Evolutionary conservation across 1,140 invertebrate species (phyloP).

Genomic region (Euwallacea fornicatus): DNA sequence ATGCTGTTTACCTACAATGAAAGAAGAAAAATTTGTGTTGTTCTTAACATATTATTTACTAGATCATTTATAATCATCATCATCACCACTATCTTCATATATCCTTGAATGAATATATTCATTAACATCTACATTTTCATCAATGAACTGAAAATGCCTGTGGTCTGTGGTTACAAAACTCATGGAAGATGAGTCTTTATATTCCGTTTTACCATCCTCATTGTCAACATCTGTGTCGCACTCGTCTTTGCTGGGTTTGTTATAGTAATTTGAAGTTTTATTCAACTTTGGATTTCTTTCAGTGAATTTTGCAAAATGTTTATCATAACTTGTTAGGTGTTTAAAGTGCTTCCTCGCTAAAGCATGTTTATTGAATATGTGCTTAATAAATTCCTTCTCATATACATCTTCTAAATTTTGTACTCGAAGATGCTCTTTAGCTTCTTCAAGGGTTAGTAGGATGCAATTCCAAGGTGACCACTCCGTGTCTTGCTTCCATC

Average conservation of each 20-base stretch:
- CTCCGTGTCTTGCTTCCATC: conserved; percentile 61
- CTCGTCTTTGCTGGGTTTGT: conserved; percentile 25
- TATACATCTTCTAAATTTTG: conserved; percentile 58
- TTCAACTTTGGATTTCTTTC: conserved; percentile 34
- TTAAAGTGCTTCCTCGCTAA: conserved; percentile 48
- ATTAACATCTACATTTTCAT: no score
- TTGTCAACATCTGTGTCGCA: conserved; percentile 25
- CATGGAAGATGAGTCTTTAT: no score
- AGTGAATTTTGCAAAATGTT: conserved; percentile 34
- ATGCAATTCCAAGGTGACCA: conserved; percentile 78
- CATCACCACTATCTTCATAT: no score
- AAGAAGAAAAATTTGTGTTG: no score
- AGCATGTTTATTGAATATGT: conserved; percentile 49
- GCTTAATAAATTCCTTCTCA: conserved; percentile 56
- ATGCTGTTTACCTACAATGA: no score
- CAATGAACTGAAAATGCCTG: no score
- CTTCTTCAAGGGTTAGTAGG: conserved; percentile 65
- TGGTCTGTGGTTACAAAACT: no score
- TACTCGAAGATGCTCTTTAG: conserved; percentile 61
- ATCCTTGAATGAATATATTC: no score
- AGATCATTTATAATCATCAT: no score
- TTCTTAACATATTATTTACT: no score
- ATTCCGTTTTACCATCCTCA: background rate
- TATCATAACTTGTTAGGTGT: conserved; percentile 34
- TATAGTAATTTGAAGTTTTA: conserved; percentile 38